Evolutionary conservation across 1,140 invertebrate species (phyloP), one percentile per base, ranked within the genome.

Genomic region (Caerostris darwini): DNA sequence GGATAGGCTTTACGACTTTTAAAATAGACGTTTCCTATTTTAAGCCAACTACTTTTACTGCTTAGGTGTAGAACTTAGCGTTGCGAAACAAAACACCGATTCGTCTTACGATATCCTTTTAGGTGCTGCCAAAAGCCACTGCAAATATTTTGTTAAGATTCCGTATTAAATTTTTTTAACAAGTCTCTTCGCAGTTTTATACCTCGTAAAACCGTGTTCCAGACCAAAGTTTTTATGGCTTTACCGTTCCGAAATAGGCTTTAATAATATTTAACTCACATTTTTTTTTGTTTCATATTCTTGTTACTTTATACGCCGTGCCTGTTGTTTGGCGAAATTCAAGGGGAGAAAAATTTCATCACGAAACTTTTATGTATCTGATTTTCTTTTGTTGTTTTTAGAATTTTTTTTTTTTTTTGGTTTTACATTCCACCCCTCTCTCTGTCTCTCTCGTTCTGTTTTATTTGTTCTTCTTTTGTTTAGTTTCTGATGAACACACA

Each of bases 321-420:
- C 8, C 19, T 6, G 6, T 61, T 61, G 53, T 50, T n/a, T 17
- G 17, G 58, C 5, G 6, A 67, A 53, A n/a, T 64, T 53, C 34
- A 10, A 19, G 53, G 59, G n/a, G 86, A 88, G 86, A 67, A 67
- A 88, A 88, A 64, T 88, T 88, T 88, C 86, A 67, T 88, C 61
- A 67, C 86, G 86, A 12, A 61, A 88, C 86, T 88, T 59, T 88
- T 88, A 88, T 88, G 86, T 58, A 88, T 88, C 34, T 67, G 19
- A 88, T 53, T 88, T 88, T 88, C 61, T 67, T 67, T 67, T 64
- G 3, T 88, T 50, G 3, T 81, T 50, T 50, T 50, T 7, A 3
- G 14, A n/a, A 8, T 81, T 81, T 50, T 8, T 50, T 81, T 81
- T 3, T 50, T 81, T n/a, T 67, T 67, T n/a, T n/a, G n/a, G 12